Conservation (phyloP, 2,888 invertebrate species). For the Chirona hameri region DNA sequence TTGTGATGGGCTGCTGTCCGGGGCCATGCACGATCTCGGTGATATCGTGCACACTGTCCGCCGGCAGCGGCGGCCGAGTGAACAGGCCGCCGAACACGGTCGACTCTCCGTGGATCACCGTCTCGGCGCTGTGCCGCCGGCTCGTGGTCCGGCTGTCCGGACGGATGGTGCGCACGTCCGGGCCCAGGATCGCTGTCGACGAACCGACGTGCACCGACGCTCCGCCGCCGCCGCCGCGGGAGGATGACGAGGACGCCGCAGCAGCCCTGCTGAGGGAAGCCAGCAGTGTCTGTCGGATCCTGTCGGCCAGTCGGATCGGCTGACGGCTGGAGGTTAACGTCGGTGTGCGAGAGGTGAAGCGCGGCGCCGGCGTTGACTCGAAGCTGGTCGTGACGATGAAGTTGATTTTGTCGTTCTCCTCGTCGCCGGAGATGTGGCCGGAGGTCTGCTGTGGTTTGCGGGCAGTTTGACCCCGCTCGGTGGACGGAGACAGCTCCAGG, state of each 20-base stretch:
- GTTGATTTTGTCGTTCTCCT: constrained; percentile 26
- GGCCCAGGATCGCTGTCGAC: constrained; percentile 35
- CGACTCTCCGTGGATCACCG: constrained; percentile 41
- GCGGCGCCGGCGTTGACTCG: background rate
- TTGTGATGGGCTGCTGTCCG: constrained; percentile 33
- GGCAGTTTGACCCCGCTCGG: background rate
- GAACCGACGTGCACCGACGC: constrained; percentile 11
- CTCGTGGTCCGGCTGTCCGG: constrained; percentile 37
- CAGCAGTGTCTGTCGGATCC: constrained; percentile 8
- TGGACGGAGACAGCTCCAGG: background rate
- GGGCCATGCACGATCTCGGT: constrained; percentile 36
- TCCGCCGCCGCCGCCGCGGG: background rate
- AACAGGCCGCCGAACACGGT: constrained; percentile 41
- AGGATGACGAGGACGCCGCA: background rate
- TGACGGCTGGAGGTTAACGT: background rate
- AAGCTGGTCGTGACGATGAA: constrained; percentile 1
- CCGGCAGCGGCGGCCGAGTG: constrained; percentile 36
- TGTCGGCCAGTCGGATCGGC: background rate
- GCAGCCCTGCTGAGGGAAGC: background rate
- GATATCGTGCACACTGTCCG: constrained; percentile 31
- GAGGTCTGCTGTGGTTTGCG: background rate
- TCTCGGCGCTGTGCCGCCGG: constrained; percentile 39
- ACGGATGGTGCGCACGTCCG: constrained; percentile 30
- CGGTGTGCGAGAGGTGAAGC: background rate
- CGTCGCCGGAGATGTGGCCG: background rate